Evolutionary conservation across 2,113 vertebrate species (phyloP).

Genomic region (Sardina pilchardus): DNA sequence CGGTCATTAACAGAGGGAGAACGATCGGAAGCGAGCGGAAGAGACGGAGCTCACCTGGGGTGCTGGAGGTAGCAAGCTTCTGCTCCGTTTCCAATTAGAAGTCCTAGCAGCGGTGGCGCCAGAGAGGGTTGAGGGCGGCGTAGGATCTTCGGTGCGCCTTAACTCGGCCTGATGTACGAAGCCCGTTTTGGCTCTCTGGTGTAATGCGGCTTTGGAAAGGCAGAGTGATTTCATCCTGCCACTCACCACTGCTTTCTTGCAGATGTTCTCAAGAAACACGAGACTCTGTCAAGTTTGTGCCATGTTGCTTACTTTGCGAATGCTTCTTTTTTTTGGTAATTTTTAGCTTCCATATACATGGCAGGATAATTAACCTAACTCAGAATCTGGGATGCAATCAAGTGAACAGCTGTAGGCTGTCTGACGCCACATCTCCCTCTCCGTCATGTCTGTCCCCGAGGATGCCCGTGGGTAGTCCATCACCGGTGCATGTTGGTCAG

Average conservation of each 20-base stretch:
- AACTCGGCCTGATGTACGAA: neutral
- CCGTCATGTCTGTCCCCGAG: conserved; percentile 39
- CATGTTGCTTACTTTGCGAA: conserved; percentile 67
- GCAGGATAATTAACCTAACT: conserved; percentile 72
- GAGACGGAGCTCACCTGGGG: neutral
- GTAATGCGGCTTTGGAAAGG: neutral
- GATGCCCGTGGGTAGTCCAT: conserved; percentile 51
- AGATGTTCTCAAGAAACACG: neutral
- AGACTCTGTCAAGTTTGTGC: neutral
- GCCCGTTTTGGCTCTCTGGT: neutral
- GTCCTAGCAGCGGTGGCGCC: neutral
- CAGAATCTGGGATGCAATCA: conserved; percentile 67
- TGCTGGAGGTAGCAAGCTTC: neutral
- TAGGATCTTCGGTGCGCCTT: neutral
- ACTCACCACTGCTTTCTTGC: neutral
- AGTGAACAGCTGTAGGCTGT: conserved; percentile 71
- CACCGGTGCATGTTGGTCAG: conserved; percentile 62
- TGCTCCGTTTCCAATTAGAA: neutral
- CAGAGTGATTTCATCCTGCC: neutral
- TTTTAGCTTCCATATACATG: conserved; percentile 55
- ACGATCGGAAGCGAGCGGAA: neutral
- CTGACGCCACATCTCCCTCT: conserved; percentile 60
- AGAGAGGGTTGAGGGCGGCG: too few relatives aligned
- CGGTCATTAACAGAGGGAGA: conserved; percentile 1
- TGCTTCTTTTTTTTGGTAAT: conserved; percentile 44